Evolutionary conservation across 2,888 invertebrate species (phyloP).

Genomic region (Ypsolopha scabrella): DNA sequence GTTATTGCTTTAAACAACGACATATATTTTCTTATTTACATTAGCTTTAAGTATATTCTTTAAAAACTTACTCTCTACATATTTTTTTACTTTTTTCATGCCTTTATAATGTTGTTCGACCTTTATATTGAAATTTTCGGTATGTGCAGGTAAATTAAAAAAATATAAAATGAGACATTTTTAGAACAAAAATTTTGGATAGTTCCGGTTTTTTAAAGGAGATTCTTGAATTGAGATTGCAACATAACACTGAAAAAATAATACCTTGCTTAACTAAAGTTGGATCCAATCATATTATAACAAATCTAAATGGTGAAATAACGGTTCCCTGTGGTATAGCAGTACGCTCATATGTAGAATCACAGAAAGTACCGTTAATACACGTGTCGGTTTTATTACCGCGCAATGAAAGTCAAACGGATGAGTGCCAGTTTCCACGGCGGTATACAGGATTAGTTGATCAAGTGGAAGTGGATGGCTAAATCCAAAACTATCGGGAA

Average conservation of each 20-base stretch:
- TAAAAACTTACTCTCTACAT: background rate
- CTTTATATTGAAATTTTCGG: background rate
- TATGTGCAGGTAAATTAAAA: background rate
- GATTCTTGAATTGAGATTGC: slow-evolving; percentile 3
- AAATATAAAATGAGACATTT: background rate
- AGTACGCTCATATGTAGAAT: too few relatives aligned
- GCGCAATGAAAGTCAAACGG: too few relatives aligned
- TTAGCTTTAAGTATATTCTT: background rate
- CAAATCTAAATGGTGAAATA: background rate
- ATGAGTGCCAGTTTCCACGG: too few relatives aligned
- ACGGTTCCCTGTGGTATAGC: too few relatives aligned
- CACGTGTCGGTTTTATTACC: too few relatives aligned
- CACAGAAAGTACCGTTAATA: too few relatives aligned
- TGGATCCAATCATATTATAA: background rate
- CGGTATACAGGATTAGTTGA: too few relatives aligned
- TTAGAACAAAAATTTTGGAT: background rate
- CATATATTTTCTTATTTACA: background rate
- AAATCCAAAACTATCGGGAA: too few relatives aligned
- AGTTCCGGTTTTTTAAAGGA: background rate
- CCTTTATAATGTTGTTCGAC: background rate
- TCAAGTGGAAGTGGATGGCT: too few relatives aligned
- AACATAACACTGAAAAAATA: background rate
- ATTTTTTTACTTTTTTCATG: background rate
- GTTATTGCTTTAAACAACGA: background rate
- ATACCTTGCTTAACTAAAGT: background rate